A percentile compares a stretch with the other conserved stretches of the same genome.
Evolutionary conservation across 2,113 vertebrate species (phyloP).

Genomic region (Neodontobutis hainanensis): DNA sequence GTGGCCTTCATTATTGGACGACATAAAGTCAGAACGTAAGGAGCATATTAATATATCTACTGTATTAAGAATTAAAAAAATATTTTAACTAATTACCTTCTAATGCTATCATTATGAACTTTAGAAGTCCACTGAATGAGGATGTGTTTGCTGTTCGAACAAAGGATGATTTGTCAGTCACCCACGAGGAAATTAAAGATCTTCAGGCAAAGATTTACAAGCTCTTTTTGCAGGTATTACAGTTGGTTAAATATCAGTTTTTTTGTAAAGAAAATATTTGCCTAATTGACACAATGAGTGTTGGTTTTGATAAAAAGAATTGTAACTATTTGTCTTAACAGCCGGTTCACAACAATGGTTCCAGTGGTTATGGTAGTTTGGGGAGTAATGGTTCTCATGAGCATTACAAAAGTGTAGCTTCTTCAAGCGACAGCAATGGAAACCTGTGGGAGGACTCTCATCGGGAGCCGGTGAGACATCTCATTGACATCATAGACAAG

Average conservation of each 20-base stretch:
- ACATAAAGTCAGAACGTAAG: conserved; percentile 91
- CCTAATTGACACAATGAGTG: background rate
- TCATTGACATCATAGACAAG: background rate
- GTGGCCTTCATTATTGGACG: conserved; percentile 88
- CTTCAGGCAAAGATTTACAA: conserved; percentile 90
- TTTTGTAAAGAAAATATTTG: background rate
- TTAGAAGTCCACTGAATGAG: conserved; percentile 88
- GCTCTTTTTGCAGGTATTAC: conserved; percentile 87
- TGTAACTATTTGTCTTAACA: conserved; percentile 43
- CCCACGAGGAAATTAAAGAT: conserved; percentile 84
- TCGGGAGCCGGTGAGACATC: conserved; percentile 69
- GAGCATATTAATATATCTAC: background rate
- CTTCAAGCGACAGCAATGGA: conserved; percentile 87
- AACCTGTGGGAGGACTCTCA: conserved; percentile 79
- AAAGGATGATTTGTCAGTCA: conserved; percentile 65
- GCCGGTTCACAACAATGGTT: conserved; percentile 87
- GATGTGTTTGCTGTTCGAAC: conserved; percentile 85
- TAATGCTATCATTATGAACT: conserved; percentile 14
- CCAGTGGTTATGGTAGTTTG: conserved; percentile 88
- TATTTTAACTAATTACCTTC: too few species aligned
- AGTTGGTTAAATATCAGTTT: too few species aligned
- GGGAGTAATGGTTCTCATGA: conserved; percentile 88
- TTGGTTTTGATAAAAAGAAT: too few species aligned
- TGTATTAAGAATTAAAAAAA: too few species aligned
- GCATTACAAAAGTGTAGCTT: conserved; percentile 82